Percentiles rank a stretch among this genome's conserved stretches.
Evolutionary conservation across 2,113 vertebrate genomes (phyloP).

Genomic region (Ia io): DNA sequence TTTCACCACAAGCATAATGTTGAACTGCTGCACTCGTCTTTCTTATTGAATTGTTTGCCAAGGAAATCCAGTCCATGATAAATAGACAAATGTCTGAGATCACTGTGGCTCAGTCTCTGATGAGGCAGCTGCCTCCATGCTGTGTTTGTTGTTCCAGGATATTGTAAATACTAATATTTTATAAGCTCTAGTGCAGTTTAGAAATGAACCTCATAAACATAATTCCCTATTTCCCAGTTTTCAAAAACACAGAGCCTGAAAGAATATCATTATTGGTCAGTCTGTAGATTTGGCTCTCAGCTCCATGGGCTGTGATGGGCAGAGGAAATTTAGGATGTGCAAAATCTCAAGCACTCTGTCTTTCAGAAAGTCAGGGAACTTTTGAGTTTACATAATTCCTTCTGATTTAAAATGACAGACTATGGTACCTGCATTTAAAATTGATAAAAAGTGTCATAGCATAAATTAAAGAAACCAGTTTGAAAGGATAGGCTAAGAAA

Average conservation of each 20-base stretch:
- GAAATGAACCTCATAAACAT: constrained; percentile 51
- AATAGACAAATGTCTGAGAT: constrained; percentile 72
- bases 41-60: constrained; percentile 44
- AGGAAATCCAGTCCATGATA: constrained; percentile 70
- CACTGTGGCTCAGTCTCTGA: constrained; percentile 56
- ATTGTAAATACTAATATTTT: constrained; percentile 74
- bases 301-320: background rate
- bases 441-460: background rate
- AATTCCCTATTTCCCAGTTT: constrained; percentile 46
- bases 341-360: background rate
- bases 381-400: background rate
- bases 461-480: background rate
- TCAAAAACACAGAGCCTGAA: background rate
- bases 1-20: background rate
- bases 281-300: background rate
- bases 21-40: background rate
- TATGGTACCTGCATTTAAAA: background rate
- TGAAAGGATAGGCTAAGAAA: background rate
- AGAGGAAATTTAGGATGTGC: background rate
- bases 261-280: background rate
- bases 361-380: background rate
- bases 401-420: background rate
- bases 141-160: constrained; percentile 63
- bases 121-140: constrained; percentile 60
- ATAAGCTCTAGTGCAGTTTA: constrained; percentile 55